Evolutionary conservation across 1,140 invertebrate species (phyloP), one percentile per base, ranked within the genome.

Genomic region (Penaeus indicus): DNA sequence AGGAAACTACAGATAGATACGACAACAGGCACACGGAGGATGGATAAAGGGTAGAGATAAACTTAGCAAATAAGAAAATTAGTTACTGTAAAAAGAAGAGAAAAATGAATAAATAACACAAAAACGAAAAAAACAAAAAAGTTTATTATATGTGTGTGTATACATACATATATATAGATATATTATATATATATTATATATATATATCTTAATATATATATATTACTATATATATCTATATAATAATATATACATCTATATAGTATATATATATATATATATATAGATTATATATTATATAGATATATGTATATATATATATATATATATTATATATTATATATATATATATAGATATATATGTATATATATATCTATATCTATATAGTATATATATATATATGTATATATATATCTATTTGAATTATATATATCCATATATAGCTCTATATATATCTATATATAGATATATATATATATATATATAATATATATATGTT

Each of bases 191-290:
- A 21, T 77, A 42, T 77, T 77, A 42, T 77, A 21, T 77, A 27
- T 77, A 21, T 77, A 27, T 77, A 21, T 77, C n/a, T n/a, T n/a
- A n/a, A 27, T 77, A 25, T 60, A 22, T 42, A 75, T 11, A 75
- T 8, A 75, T n/a, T n/a, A n/a, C n/a, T 38, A 75, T 25, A 75
- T 25, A 75, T 25, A 75, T 21, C 32, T 11, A 75, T 25, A 32
- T 25, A 8, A 72, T 32, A n/a, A 72, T 22, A 25, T 22, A 72
- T 32, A 72, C 4, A 72, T 22, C 19, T 32, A 25, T 72, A 72
- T 72, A 72, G n/a, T 72, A 72, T 72, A 72, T 25, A 27, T 72
- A 72, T 72, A 72, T 25, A 25, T 72, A 72, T 72, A 72, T n/a
- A 72, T 72, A 25, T 72, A 18, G 27, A 25, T 72, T 72, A 21